These are phyloP conservation scores for Ctenosaura bakeri DNA, from an alignment of 2,797 vertebrate species.

Conservation along the genomic window DNA sequence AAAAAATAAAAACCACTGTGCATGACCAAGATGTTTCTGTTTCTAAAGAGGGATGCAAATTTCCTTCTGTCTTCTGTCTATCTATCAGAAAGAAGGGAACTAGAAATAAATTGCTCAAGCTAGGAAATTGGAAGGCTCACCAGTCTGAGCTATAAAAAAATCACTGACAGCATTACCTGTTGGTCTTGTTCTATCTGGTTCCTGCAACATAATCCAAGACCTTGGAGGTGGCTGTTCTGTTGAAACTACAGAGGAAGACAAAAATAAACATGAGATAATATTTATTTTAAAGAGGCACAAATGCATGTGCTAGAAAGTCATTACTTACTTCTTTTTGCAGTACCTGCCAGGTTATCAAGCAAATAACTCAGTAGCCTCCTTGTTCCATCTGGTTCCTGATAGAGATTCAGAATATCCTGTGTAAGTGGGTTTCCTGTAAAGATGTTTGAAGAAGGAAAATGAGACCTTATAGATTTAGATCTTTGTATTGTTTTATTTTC, in stretches of 20 bases:
- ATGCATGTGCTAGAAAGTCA: slow-evolving; percentile 66
- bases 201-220: slow-evolving; percentile 96
- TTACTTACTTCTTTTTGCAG: slow-evolving; percentile 97
- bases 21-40: slow-evolving; percentile 24
- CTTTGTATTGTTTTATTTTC: neutral
- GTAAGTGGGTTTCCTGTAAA: slow-evolving; percentile 97
- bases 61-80: neutral
- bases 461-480: slow-evolving; percentile 25
- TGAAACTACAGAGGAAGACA: slow-evolving; percentile 84
- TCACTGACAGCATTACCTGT: slow-evolving; percentile 78
- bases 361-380: slow-evolving; percentile 97
- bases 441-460: slow-evolving; percentile 55
- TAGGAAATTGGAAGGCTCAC: slow-evolving; percentile 2
- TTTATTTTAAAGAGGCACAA: slow-evolving; percentile 60
- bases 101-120: neutral
- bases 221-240: slow-evolving; percentile 95
- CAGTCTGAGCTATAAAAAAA: neutral
- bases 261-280: slow-evolving; percentile 66
- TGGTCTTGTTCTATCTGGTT: slow-evolving; percentile 92
- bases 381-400: slow-evolving; percentile 98
- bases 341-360: slow-evolving; percentile 99
- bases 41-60: slow-evolving; percentile 42
- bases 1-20: slow-evolving; percentile 44
- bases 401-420: slow-evolving; percentile 98
- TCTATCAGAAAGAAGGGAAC: slow-evolving; percentile 8